Base-by-base conservation (phyloP, 2,888 invertebrate species). In the Watsonalla binaria region DNA sequence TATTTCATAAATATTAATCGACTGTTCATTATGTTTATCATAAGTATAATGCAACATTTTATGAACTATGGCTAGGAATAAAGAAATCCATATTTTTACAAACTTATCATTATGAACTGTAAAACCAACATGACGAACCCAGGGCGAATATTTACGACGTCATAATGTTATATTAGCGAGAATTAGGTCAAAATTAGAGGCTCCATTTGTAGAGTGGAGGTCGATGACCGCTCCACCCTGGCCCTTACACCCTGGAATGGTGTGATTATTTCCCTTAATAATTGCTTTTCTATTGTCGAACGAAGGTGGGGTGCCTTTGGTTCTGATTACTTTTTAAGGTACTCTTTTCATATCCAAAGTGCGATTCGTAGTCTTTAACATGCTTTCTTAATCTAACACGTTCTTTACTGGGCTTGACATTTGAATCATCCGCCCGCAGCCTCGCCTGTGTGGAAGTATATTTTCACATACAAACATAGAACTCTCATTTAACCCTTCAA, bases 181-280 rank as follows among this genome's bases (percentile, higher is more conserved):
- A 50, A 67, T 72, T 66, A 69, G 65, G 71, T 60, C 63, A 68
- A 66, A 72, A 76, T 68, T 68, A 71, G 65, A 60, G 59, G 66
- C 65, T 62, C 62, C 66, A 76, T 76, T 72, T 65, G 63, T 58
- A 56, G 63, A 68, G 64, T 59, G 52, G 49, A 48, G 66, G 62
- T 65, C 71, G 60, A 49, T 55, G 70, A 61, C 61, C 63, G 61
- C 54, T 59, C 51, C 58, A 57, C 71, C 71, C 64, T 74, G 74
- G 62, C 64, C 78, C 65, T 68, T 65, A 70, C 73, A 65, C 77
- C 74, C 72, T 61, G 61, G 60, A 61, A 73, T 70, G 68, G 66
- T 62, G 68, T 53, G 66, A 74, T 74, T 72, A 75, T 76, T 71
- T 68, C 71, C 65, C 70, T 63, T 62, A 57, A 55, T 62, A 63